Conservation (phyloP, 1,140 invertebrate genomes). For the Euura saliciscinereae region DNA sequence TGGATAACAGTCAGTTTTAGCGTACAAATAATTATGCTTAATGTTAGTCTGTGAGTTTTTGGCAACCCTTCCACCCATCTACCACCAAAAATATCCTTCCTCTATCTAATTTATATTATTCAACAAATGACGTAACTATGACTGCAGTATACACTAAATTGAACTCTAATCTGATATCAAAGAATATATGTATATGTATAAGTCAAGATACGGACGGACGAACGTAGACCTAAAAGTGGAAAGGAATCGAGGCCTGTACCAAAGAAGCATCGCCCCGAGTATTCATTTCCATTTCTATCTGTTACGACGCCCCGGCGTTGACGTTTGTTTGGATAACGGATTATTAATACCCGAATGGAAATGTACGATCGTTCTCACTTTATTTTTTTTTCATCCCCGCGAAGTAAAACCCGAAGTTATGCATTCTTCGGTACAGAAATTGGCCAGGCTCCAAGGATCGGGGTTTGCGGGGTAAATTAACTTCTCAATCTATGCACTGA, state of each 20-base stretch:
- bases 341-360: neutral
- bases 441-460: neutral
- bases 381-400: no score
- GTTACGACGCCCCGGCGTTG: neutral
- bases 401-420: neutral
- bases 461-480: conserved; percentile 2
- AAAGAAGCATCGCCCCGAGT: neutral
- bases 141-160: neutral
- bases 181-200: neutral
- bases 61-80: neutral
- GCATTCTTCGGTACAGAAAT: neutral
- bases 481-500: conserved; percentile 29
- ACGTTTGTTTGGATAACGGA: conserved; percentile 3
- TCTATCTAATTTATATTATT: neutral
- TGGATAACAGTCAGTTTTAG: no score
- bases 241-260: neutral
- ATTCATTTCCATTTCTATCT: neutral
- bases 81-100: neutral
- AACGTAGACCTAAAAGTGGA: conserved; percentile 2
- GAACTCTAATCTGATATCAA: neutral
- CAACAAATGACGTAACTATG: neutral
- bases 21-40: no score
- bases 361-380: neutral
- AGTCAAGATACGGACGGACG: neutral
- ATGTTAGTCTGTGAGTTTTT: no score